Conservation (phyloP, 2,797 vertebrate genomes). For the Sus cebifrons region DNA sequence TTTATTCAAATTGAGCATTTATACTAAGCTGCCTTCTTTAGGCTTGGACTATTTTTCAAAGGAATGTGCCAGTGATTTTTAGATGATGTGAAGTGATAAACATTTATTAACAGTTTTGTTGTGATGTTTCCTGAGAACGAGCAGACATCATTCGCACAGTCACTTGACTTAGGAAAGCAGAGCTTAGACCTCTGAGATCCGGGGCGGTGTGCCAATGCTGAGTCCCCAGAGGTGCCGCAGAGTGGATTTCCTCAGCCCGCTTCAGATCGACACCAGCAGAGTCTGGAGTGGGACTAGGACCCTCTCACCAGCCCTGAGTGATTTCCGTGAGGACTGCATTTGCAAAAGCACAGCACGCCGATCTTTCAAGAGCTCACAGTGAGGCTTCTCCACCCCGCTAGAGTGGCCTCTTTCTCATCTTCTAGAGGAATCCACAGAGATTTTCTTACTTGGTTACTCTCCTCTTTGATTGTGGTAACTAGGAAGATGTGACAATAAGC, state of each 20-base stretch:
- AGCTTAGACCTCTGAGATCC: rapidly evolving
- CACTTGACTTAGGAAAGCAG: neutral
- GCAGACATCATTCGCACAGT: neutral
- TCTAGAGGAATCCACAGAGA: neutral
- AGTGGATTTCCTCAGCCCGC: neutral
- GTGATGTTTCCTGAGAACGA: neutral
- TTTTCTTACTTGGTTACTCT: neutral
- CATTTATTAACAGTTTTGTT: neutral
- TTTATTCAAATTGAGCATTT: neutral
- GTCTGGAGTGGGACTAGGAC: neutral
- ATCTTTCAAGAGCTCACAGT: neutral
- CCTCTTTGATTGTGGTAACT: neutral
- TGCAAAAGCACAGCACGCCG: neutral
- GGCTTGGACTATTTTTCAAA: neutral
- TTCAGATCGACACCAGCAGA: neutral
- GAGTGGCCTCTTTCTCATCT: rapidly evolving
- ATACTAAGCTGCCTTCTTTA: neutral
- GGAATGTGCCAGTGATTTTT: neutral
- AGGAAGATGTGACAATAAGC: neutral
- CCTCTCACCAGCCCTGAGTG: rapidly evolving
- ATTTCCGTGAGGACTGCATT: neutral
- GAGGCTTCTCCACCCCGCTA: rapidly evolving
- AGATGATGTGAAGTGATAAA: neutral
- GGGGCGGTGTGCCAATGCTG: no score
- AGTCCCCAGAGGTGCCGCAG: no score